phyloP scores from a whole-genome alignment of 1,140 invertebrate species.

The Pseudomyrmex concolor region DNA sequence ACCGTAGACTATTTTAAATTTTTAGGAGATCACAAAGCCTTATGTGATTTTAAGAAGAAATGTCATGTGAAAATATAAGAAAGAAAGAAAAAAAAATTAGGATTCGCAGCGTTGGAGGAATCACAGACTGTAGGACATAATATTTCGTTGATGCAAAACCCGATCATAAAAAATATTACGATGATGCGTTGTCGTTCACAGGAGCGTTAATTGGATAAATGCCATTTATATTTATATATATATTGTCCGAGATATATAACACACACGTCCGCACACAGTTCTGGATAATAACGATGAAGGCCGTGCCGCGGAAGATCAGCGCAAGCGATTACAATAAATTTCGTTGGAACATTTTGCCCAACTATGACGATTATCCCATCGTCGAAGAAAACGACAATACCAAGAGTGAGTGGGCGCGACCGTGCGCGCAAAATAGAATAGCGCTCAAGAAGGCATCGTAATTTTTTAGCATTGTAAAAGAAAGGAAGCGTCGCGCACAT shows the following conservation, averaged over 20 bases:
- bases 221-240: constrained; percentile 2
- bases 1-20: neutral
- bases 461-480: too few species aligned
- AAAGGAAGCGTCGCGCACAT: too few species aligned
- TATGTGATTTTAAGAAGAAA: neutral
- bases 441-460: neutral
- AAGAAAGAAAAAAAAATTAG: neutral
- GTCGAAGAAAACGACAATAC: constrained; percentile 15
- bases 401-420: constrained; percentile 51
- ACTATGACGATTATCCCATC: constrained; percentile 51
- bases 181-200: neutral
- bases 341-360: constrained; percentile 63
- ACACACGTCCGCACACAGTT: constrained; percentile 4
- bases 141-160: neutral
- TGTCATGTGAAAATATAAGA: neutral
- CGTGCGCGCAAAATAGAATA: neutral
- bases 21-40: neutral
- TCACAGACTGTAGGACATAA: neutral
- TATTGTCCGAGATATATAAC: too few species aligned
- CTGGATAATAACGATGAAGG: constrained; percentile 38
- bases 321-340: constrained; percentile 57
- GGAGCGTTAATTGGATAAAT: constrained; percentile 21
- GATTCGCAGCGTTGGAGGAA: neutral
- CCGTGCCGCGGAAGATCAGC: constrained; percentile 9
- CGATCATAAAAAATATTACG: neutral